These are phyloP conservation scores for Erythrocercus mccallii DNA, from an alignment of 2,113 vertebrate genomes.

Conservation along the genomic window DNA sequence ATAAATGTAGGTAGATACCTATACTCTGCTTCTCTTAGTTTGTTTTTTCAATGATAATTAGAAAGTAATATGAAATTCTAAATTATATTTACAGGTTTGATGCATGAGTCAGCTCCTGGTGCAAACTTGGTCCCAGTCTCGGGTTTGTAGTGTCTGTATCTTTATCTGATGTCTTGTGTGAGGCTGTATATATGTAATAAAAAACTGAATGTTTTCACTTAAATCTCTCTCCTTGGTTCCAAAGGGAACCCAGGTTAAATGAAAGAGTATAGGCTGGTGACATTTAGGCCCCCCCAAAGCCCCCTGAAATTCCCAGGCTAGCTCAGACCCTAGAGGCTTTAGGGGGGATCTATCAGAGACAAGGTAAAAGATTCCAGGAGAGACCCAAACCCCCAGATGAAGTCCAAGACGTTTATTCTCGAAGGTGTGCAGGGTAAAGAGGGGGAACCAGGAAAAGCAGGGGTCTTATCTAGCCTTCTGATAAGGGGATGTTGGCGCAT, in stretches of 20 bases:
- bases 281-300: no score
- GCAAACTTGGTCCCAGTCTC: not conserved
- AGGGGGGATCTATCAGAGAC: no score
- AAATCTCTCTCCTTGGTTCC: not conserved
- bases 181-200: not conserved
- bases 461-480: no score
- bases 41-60: not conserved
- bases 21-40: not conserved
- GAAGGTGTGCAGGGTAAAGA: no score
- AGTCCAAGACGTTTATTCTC: no score
- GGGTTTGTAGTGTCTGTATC: fast-evolving
- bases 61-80: not conserved
- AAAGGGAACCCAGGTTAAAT: not conserved
- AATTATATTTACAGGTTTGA: not conserved
- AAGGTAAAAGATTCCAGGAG: no score
- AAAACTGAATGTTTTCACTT: not conserved
- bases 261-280: not conserved
- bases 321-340: no score
- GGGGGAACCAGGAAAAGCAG: no score
- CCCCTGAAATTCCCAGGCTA: no score
- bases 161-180: not conserved
- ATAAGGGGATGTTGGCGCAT: no score
- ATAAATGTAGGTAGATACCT: not conserved
- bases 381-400: no score
- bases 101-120: not conserved